phyloP scores from a whole-genome alignment of 2,797 vertebrate species.

The Menidia menidia region DNA sequence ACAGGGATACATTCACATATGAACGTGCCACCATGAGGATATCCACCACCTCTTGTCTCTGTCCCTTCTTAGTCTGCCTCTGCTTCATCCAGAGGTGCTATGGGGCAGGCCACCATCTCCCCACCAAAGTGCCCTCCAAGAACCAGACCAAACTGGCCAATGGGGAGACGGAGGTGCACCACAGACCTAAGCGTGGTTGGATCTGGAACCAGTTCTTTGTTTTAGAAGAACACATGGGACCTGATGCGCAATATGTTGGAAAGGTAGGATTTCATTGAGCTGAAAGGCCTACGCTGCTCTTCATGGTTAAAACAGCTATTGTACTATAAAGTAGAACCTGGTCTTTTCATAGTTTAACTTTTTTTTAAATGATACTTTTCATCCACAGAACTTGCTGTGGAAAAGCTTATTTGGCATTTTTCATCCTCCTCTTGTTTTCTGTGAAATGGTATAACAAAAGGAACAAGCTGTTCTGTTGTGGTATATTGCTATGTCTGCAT shows the following conservation, averaged over 20 bases:
- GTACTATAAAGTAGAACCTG: too few relatives aligned
- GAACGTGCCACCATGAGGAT: slow-evolving; percentile 91
- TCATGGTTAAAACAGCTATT: too few relatives aligned
- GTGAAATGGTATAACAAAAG: slow-evolving; percentile 43
- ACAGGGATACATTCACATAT: slow-evolving; percentile 67
- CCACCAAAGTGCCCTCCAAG: slow-evolving; percentile 81
- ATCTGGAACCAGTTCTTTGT: slow-evolving; percentile 99
- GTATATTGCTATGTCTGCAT: slow-evolving; percentile 36
- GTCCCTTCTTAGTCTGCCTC: slow-evolving; percentile 95
- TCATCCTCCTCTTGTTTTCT: slow-evolving; percentile 45
- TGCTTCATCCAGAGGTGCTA: slow-evolving; percentile 94
- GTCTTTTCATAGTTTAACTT: background rate
- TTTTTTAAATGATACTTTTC: slow-evolving; percentile 33
- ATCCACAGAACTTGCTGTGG: slow-evolving; percentile 37
- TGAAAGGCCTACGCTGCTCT: background rate
- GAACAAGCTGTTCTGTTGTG: slow-evolving; percentile 42
- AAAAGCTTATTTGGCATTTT: slow-evolving; percentile 45
- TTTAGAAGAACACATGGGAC: slow-evolving; percentile 99
- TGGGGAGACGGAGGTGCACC: slow-evolving; percentile 95
- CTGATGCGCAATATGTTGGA: slow-evolving; percentile 96
- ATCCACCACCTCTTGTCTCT: slow-evolving; percentile 90
- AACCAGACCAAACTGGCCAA: slow-evolving; percentile 92
- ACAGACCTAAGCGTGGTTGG: slow-evolving; percentile 98
- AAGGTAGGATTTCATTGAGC: slow-evolving; percentile 85
- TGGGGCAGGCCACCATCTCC: slow-evolving; percentile 86